Evolutionary conservation across 1,140 invertebrate genomes (phyloP), one percentile per base, ranked within the genome.

Genomic region (Heterodera schachtii): DNA sequence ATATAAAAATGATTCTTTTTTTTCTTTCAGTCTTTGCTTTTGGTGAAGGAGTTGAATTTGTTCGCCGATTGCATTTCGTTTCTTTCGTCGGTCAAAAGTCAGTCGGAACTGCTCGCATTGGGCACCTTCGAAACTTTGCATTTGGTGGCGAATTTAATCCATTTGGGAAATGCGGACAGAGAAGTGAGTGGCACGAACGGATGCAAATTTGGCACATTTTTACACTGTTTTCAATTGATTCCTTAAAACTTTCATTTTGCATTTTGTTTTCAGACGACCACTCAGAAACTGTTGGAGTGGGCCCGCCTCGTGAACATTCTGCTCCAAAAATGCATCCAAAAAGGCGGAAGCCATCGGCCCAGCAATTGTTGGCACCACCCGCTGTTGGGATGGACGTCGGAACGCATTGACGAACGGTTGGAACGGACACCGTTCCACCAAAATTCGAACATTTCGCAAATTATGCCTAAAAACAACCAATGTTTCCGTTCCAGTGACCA

Each of bases 351-450:
- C 11, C 76, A 52, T 13, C 21, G 66, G 9, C 92, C 76, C 3
- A 96, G 96, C 90, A 93, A 94, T 87, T 96, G 95, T 64, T 95
- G 97, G 90, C 98, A 96, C 96, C 96, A 99, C 92, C 96, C 96
- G 21, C 93, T 98, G 47, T 92, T 99, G 8, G 96, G 96, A n/a
- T 98, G 96, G 95, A 96, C 96, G 91, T 94, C 94, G 11, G 95
- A 96, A 85, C 93, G 93, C 11, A 93, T 95, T 70, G 95, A 97
- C 90, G 90, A 90, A 77, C 91, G 91, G 91, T 91, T n/a, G n/a
- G n/a, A n/a, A n/a, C n/a, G n/a, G 75, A 31, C 31, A 31, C 0
- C 31, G 1, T 31, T 31, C 31, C 0, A 5, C 31, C 57, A n/a
- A 64, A 64, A 13, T 19, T 64, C 4, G 49, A 2, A 11, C 31